Percentiles rank a stretch among this genome's conserved stretches.
Conservation (phyloP, 2,888 invertebrate genomes). For the Acanthosoma haemorrhoidale region DNA sequence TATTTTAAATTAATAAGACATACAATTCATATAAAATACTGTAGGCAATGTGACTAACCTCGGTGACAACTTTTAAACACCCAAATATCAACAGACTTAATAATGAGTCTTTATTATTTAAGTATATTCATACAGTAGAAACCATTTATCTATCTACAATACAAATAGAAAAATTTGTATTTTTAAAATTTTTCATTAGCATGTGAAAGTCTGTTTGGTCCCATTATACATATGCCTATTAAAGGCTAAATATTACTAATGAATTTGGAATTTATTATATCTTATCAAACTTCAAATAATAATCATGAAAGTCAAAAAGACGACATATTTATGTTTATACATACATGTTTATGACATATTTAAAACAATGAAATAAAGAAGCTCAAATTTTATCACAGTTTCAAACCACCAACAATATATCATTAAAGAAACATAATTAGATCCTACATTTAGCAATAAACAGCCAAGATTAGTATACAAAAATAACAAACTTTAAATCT, state of each 20-base stretch:
- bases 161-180: too few relatives aligned
- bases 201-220: not conserved
- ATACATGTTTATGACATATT: slow-evolving; percentile 11
- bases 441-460: not conserved
- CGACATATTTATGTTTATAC: slow-evolving; percentile 3
- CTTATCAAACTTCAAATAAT: not conserved
- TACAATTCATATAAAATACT: too few relatives aligned
- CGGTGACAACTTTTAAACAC: too few relatives aligned
- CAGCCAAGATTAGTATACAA: too few relatives aligned
- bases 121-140: too few relatives aligned
- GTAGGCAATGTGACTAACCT: too few relatives aligned
- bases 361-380: not conserved
- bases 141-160: too few relatives aligned
- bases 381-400: not conserved
- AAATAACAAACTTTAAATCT: too few relatives aligned
- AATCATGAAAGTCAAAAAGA: not conserved
- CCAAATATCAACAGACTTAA: too few relatives aligned
- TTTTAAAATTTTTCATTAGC: too few relatives aligned
- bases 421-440: not conserved
- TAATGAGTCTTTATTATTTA: too few relatives aligned
- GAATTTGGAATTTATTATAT: not conserved
- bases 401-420: not conserved
- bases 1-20: too few relatives aligned
- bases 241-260: not conserved
- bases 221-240: not conserved